These are phyloP conservation scores for Parus major DNA, from an alignment of 2,113 vertebrate genomes.

Conservation along the genomic window DNA sequence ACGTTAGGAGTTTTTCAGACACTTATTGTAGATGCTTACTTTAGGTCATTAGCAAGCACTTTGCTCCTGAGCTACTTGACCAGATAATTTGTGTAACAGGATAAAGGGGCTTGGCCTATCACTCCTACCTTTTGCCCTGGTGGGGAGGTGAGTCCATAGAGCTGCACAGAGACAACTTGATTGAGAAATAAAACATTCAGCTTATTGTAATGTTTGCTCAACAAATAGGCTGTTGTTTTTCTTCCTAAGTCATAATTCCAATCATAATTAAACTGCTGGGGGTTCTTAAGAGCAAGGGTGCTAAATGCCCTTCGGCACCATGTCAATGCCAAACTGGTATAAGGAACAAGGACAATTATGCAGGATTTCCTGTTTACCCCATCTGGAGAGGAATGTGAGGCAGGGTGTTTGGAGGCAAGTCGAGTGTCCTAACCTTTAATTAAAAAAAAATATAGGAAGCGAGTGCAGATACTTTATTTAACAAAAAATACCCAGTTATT, in stretches of 20 bases:
- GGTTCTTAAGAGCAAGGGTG: background rate
- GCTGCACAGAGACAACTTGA: background rate
- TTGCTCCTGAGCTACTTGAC: background rate
- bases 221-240: background rate
- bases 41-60: background rate
- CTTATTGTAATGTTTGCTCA: constrained; percentile 10
- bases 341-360: background rate
- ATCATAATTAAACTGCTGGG: constrained; percentile 12
- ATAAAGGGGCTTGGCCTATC: background rate
- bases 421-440: background rate
- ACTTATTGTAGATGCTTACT: background rate
- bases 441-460: background rate
- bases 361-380: constrained; percentile 53
- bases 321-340: background rate
- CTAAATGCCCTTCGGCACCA: background rate
- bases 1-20: background rate
- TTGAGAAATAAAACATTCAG: background rate
- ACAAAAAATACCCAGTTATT: background rate
- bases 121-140: background rate
- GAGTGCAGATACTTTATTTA: background rate
- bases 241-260: background rate
- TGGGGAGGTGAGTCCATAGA: background rate
- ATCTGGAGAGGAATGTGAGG: background rate
- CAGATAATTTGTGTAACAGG: background rate
- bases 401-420: background rate